These are phyloP conservation scores for Falcaria lacertinaria DNA, from an alignment of 2,888 invertebrate species.

Conservation along the genomic window DNA sequence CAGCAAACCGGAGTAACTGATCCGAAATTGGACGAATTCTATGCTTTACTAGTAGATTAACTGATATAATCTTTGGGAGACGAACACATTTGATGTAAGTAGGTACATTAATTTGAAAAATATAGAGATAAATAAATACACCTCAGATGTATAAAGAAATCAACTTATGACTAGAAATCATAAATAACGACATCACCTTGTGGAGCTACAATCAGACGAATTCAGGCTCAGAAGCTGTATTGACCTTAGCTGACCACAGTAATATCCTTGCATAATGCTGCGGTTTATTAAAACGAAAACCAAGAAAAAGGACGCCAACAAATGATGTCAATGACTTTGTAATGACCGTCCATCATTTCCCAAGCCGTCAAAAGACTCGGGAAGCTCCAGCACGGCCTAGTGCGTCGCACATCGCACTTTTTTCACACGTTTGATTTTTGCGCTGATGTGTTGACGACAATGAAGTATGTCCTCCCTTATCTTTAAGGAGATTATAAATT, in stretches of 20 bases:
- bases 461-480: slow-evolving; percentile 41
- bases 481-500: slow-evolving; percentile 6
- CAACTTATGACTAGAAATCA: too few relatives aligned
- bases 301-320: slow-evolving; percentile 46
- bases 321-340: slow-evolving; percentile 67
- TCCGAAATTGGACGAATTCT: slow-evolving; percentile 64
- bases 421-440: slow-evolving; percentile 52
- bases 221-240: slow-evolving; percentile 5
- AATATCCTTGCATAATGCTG: slow-evolving; percentile 20
- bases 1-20: slow-evolving; percentile 71
- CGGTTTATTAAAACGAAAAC: slow-evolving; percentile 35
- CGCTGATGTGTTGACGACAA: slow-evolving; percentile 48
- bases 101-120: too few relatives aligned
- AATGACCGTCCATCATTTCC: slow-evolving; percentile 61
- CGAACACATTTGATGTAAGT: slow-evolving; percentile 12
- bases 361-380: slow-evolving; percentile 57
- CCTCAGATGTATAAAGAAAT: too few relatives aligned
- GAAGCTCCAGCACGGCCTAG: slow-evolving; percentile 4
- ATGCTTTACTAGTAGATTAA: slow-evolving; percentile 55
- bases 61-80: slow-evolving; percentile 34
- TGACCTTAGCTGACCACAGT: slow-evolving; percentile 34
- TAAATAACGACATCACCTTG: too few relatives aligned
- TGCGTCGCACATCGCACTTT: slow-evolving; percentile 24
- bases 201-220: neutral
- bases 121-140: too few relatives aligned